A percentile compares a stretch with the other conserved stretches of the same genome.
Evolutionary conservation across 2,797 vertebrate species (phyloP).

Genomic region (Macroramphosus scolopax): DNA sequence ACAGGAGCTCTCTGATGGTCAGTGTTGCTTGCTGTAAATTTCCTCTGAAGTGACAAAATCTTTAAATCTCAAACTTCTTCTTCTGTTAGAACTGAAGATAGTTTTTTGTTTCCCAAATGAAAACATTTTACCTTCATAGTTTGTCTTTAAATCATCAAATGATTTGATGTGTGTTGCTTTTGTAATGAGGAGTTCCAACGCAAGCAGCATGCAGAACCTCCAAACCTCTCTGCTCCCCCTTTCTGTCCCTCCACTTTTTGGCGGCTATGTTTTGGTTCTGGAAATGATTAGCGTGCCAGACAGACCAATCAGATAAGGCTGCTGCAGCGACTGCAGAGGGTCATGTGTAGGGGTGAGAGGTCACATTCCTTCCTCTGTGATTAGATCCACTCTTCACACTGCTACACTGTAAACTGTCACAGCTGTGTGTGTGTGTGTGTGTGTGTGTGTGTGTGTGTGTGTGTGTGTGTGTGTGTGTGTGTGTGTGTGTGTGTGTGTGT

Average conservation of each 20-base stretch:
- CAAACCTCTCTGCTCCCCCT: too few species aligned
- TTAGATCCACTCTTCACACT: slow-evolving; percentile 67
- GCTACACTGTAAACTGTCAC: slow-evolving; percentile 59
- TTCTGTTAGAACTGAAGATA: too few species aligned
- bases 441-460: slow-evolving; percentile 9
- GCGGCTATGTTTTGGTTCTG: slow-evolving; percentile 51
- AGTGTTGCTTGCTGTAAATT: too few species aligned
- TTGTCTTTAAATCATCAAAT: neutral
- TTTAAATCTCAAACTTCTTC: too few species aligned
- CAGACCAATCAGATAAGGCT: slow-evolving; percentile 74
- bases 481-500: slow-evolving; percentile 34
- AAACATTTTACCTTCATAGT: too few species aligned
- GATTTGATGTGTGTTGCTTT: neutral
- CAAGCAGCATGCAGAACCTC: slow-evolving; percentile 7
- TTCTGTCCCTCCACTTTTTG: slow-evolving; percentile 18
- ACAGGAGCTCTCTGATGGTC: too few species aligned
- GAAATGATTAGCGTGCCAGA: slow-evolving; percentile 71
- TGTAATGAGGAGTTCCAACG: slow-evolving; percentile 1
- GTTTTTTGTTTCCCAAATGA: too few species aligned
- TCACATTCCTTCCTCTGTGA: slow-evolving; percentile 71
- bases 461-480: slow-evolving; percentile 5
- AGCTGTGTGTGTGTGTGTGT: slow-evolving; percentile 45
- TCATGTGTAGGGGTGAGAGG: slow-evolving; percentile 65
- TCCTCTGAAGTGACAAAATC: too few species aligned
- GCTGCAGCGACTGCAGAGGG: slow-evolving; percentile 53